Base-by-base conservation (phyloP, 2,797 vertebrate genomes). In the Chloroceryle amazona region DNA sequence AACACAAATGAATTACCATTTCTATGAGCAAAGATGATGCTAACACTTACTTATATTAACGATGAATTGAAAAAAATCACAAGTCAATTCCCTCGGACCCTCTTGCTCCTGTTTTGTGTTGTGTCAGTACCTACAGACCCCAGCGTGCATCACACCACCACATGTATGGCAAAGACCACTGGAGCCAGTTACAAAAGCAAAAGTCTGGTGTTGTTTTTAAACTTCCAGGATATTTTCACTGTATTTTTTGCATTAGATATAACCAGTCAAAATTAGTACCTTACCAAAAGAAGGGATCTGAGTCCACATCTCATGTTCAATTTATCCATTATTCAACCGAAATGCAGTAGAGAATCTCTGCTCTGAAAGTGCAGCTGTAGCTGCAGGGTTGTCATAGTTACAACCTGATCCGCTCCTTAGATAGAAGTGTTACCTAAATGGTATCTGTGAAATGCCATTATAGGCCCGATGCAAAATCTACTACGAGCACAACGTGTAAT, bases 371-470 rank as follows among this genome's bases (percentile, higher is more conserved):
- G 61, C 41, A 90, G 91, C 79, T 88, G 62, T 35, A 80, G 31
- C 75, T 65, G 79, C 2, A 5, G 79, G 55, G 91, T 61, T 90
- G 92, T 90, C 93, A 96, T 44, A 93, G 95, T 92, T 65, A 92
- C 90, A 86, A 35, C 49, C 67, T 20, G 51, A 89, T 76, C 35
- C 66, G 81, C 20, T 65, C 63, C 73, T 42, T 6, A 86, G 87
- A 74, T 21, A 58, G 37, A 35, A 76, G 60, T 35, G 66, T 67
- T 70, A 92, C 89, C 84, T 75, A 70, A 91, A 83, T 28, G 39
- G 37, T n/a, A 83, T n/a, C 62, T 70, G 65, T 85, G 82, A 89
- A 89, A 41, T 33, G 37, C 37, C 73, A 76, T 21, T 29, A 58
- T 2, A 71, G 42, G 54, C 18, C n/a, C 3, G 0, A 11, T 39